A percentile compares a stretch with the other conserved stretches of the same genome.
Conservation (phyloP, 2,797 vertebrate genomes). For the Capromys pilorides region DNA sequence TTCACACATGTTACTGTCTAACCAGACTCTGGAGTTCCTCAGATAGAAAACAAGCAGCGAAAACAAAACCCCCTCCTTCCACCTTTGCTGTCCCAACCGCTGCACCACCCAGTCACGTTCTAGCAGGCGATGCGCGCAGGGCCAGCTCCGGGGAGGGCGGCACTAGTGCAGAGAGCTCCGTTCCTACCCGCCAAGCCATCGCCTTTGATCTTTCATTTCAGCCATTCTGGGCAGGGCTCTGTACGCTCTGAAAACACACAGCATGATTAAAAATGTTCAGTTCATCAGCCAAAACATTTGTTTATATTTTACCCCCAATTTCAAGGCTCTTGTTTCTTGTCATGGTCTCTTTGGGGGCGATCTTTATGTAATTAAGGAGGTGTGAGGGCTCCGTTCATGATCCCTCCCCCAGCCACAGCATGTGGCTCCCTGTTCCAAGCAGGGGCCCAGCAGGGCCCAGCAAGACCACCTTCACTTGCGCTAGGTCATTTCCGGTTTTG, state of each 20-base stretch:
- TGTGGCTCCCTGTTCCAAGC: not conserved
- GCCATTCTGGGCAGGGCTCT: conserved; percentile 65
- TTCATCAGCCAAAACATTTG: conserved; percentile 76
- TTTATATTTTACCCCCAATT: conserved; percentile 77
- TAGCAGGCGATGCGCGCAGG: conserved; percentile 39
- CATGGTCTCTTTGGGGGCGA: conserved; percentile 67
- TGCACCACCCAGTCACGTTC: conserved; percentile 26
- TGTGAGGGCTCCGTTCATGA: not conserved
- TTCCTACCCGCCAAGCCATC: conserved; percentile 56
- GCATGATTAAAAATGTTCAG: conserved; percentile 66
- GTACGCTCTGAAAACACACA: conserved; percentile 66
- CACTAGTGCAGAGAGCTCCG: not conserved
- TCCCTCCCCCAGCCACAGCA: not conserved
- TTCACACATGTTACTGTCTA: conserved; percentile 62
- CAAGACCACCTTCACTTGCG: not conserved
- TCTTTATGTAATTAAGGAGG: conserved; percentile 70
- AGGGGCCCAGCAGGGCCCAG: not conserved
- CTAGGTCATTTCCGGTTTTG: not conserved
- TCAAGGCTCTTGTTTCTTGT: conserved; percentile 75
- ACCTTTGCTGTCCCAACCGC: conserved; percentile 49
- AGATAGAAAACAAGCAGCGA: not conserved
- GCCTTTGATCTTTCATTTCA: conserved; percentile 78
- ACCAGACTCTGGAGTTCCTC: not conserved
- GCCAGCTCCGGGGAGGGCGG: not conserved
- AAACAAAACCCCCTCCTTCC: conserved; percentile 27